A percentile compares a stretch with the other conserved stretches of the same genome.
Conservation (phyloP, 1,140 invertebrate genomes). For the Periplaneta americana region DNA sequence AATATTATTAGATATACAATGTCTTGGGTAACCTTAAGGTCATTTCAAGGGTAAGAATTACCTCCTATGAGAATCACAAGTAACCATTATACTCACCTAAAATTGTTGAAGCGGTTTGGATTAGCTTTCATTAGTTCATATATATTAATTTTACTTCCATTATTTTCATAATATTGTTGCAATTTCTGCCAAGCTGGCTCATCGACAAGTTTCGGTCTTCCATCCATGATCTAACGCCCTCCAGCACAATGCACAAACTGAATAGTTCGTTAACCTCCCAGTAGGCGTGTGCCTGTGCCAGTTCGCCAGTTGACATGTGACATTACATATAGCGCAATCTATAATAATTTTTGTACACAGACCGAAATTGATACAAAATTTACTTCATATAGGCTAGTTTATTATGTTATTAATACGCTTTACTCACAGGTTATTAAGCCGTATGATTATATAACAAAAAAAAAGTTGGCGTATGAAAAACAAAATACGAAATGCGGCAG, state of each 20-base stretch:
- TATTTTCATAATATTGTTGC: slow-evolving; percentile 59
- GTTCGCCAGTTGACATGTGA: neutral
- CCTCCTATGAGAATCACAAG: slow-evolving; percentile 6
- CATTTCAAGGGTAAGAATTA: slow-evolving; percentile 10
- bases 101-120: slow-evolving; percentile 70
- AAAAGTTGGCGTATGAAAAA: too few relatives aligned
- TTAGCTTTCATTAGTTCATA: slow-evolving; percentile 70
- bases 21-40: neutral
- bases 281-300: neutral
- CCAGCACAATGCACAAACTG: neutral
- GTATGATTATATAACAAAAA: too few relatives aligned
- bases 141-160: slow-evolving; percentile 67
- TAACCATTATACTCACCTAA: slow-evolving; percentile 53
- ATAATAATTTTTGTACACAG: neutral
- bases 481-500: too few relatives aligned
- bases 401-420: too few relatives aligned
- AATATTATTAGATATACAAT: neutral
- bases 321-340: too few relatives aligned
- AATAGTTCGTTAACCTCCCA: neutral
- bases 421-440: too few relatives aligned
- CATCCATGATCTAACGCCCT: slow-evolving; percentile 36
- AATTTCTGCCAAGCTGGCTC: slow-evolving; percentile 67
- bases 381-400: too few relatives aligned
- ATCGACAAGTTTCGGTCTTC: slow-evolving; percentile 46
- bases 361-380: too few relatives aligned